Percentiles rank a stretch among this genome's conserved stretches.
Conservation (phyloP, 2,888 invertebrate species). For the Eristalinus aeneus region DNA sequence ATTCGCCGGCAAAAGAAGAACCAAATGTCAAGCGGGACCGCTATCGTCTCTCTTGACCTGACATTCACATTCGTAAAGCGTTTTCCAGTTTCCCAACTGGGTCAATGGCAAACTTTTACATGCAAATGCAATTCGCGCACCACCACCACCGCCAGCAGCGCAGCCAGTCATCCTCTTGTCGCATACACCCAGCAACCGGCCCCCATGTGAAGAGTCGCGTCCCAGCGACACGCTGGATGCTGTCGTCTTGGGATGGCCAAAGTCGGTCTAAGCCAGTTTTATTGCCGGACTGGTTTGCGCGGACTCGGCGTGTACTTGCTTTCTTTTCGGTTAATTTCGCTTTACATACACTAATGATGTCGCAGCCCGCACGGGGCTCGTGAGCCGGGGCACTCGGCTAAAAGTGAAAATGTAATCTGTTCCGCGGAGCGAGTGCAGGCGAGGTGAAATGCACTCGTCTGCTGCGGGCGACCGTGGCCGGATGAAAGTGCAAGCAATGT, state of each 20-base stretch:
- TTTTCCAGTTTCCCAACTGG: constrained; percentile 51
- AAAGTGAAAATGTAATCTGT: constrained; percentile 61
- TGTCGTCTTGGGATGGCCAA: constrained; percentile 24
- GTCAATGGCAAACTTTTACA: constrained; percentile 66
- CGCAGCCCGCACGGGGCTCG: not conserved
- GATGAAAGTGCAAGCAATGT: constrained; percentile 63
- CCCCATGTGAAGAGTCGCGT: not conserved
- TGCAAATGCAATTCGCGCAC: constrained; percentile 33
- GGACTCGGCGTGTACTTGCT: constrained; percentile 43
- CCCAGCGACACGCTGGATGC: constrained; percentile 14
- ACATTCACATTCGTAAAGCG: not conserved
- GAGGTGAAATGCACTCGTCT: constrained; percentile 30
- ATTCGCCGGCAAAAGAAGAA: not conserved
- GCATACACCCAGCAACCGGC: constrained; percentile 20
- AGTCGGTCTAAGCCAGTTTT: constrained; percentile 45
- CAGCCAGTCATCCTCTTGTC: not conserved
- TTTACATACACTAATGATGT: constrained; percentile 60
- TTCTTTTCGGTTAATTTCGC: constrained; percentile 64
- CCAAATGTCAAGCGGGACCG: not conserved
- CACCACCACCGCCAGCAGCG: not conserved
- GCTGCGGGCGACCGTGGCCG: not conserved
- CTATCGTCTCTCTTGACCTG: not conserved
- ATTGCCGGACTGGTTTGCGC: constrained; percentile 5
- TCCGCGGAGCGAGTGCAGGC: not conserved
- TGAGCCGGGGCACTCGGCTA: constrained; percentile 8